A percentile compares a stretch with the other conserved stretches of the same genome.
Conservation (phyloP, 2,797 vertebrate species). For the Malacoraja senta region DNA sequence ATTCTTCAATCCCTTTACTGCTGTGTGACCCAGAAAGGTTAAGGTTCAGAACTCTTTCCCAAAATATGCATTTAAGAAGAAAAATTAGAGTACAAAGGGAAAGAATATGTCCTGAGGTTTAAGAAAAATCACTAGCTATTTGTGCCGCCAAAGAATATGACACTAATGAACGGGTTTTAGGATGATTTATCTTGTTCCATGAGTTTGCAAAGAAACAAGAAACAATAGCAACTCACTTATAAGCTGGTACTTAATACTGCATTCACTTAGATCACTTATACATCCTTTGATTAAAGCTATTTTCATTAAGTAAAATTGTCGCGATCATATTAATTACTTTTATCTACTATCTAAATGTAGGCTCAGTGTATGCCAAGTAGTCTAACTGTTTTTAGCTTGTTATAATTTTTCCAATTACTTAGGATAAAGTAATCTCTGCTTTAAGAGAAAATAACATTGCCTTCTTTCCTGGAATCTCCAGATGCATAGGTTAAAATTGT, state of each 20-base stretch:
- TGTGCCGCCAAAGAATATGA: background rate
- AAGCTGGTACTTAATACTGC: background rate
- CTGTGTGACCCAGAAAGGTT: constrained; percentile 36
- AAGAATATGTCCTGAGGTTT: constrained; percentile 32
- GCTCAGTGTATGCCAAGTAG: background rate
- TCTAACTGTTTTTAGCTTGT: background rate
- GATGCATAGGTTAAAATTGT: background rate
- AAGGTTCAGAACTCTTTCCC: constrained; percentile 36
- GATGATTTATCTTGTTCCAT: background rate
- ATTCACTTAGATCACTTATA: background rate
- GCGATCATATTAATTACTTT: constrained; percentile 3
- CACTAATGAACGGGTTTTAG: background rate
- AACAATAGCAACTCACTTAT: background rate
- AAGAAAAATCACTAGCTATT: constrained; percentile 17
- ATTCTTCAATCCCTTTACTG: constrained; percentile 27
- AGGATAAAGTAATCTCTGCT: constrained; percentile 12
- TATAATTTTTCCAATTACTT: background rate
- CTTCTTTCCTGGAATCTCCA: background rate
- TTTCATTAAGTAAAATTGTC: background rate
- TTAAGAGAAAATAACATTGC: background rate
- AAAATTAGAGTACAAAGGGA: constrained; percentile 15
- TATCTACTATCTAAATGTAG: background rate
- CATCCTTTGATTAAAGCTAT: background rate
- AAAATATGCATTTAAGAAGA: constrained; percentile 35
- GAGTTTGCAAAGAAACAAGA: constrained; percentile 15